These are phyloP conservation scores for Nesometra sesokonis DNA, from an alignment of 35 echinoderm and acorn worm genomes.

Conservation along the genomic window DNA sequence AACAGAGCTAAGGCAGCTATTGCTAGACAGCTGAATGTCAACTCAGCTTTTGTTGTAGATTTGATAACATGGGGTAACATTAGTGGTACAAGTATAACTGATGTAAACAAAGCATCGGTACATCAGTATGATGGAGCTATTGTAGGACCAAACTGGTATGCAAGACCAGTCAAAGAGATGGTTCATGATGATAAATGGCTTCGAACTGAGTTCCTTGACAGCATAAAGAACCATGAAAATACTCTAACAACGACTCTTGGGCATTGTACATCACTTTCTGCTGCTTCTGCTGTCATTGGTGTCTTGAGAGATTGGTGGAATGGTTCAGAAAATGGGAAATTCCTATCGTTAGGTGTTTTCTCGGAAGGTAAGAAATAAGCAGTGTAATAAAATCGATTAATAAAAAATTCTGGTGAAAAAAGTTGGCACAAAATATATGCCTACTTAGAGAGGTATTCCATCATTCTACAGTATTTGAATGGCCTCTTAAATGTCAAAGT, in stretches of 20 bases:
- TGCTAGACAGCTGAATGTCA: constrained; percentile 73
- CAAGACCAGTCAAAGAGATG: constrained; percentile 72
- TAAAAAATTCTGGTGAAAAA: too few relatives aligned
- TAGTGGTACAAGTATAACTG: constrained; percentile 58
- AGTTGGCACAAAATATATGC: too few relatives aligned
- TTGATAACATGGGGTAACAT: constrained; percentile 86
- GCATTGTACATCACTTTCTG: constrained; percentile 47
- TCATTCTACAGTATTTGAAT: too few relatives aligned
- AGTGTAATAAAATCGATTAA: too few relatives aligned
- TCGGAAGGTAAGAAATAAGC: constrained; percentile 62
- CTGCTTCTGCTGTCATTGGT: constrained; percentile 59
- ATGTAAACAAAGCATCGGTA: constrained; percentile 51
- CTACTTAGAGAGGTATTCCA: too few relatives aligned
- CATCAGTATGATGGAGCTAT: constrained; percentile 89
- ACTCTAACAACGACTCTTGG: constrained; percentile 35
- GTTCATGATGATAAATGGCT: constrained; percentile 98
- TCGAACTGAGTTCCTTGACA: constrained; percentile 59
- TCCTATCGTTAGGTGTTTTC: constrained; percentile 80
- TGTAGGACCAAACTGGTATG: constrained; percentile 77
- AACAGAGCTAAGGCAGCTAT: constrained; percentile 84
- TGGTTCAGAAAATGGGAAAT: constrained; percentile 32
- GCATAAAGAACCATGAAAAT: constrained; percentile 49
- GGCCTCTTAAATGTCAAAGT: too few relatives aligned
- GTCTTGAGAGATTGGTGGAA: constrained; percentile 88
- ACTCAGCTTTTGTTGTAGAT: constrained; percentile 68